Evolutionary conservation across 2,888 invertebrate species (phyloP), one percentile per base, ranked within the genome.

Genomic region (Bombyx huttoni): DNA sequence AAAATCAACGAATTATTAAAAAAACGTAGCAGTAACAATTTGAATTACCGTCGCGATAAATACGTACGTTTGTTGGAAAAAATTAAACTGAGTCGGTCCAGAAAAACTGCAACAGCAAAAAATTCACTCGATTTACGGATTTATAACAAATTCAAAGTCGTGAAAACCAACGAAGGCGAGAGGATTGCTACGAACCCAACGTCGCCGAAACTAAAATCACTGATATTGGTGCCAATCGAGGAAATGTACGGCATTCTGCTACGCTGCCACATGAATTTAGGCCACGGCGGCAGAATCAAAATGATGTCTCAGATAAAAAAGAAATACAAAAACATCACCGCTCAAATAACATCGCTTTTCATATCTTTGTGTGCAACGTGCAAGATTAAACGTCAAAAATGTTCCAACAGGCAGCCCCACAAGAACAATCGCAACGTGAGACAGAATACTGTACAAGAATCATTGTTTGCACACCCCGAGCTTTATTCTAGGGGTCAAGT

Each of bases 171-270:
- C 1, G 55, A 64, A 0, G 73, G 75, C 12, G 75, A 75, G 53
- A 68, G 64, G 58, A 56, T 78, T n/a, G 69, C 58, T 34, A 59
- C 67, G 40, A 56, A 55, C 3, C 55, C 54, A 3, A 53, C 56
- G 35, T 57, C 62, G 14, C 51, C 24, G 5, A 24, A 24, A 24
- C 5, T 24, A 24, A 24, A 24, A 24, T 24, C 24, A 24, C 24
- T 24, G 56, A 58, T 67, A 54, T 69, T 67, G 51, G 73, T 79
- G 3, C 58, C 67, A 10, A 58, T 72, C 46, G 72, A 78, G 13
- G 78, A 81, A 58, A 72, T 72, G 54, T 81, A 73, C 50, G 77
- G 78, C n/a, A 71, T 79, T 45, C 67, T 80, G 58, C 61, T 63
- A 0, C 64, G 69, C 7, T 68, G 62, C 52, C 80, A 80, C 54